Percentiles rank a stretch among this genome's conserved stretches.
phyloP scores from a whole-genome alignment of 64 coral and sea anemone genomes.

The Dendronephthya gigantea region DNA sequence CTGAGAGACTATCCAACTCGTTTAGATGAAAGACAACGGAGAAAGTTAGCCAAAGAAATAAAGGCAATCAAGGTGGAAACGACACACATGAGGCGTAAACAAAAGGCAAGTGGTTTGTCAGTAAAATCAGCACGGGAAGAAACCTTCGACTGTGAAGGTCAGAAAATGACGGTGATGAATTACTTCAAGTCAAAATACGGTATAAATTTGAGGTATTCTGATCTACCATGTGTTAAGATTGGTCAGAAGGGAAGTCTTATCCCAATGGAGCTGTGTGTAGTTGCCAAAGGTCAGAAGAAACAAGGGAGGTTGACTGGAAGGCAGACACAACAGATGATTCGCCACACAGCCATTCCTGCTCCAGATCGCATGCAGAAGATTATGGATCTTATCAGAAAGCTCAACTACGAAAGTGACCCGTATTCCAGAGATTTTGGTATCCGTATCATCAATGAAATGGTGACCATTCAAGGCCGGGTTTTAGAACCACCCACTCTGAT shows the following conservation, averaged over 20 bases:
- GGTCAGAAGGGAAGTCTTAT: not conserved
- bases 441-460: slow-evolving; percentile 59
- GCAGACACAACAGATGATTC: slow-evolving; percentile 2
- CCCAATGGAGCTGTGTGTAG: not conserved
- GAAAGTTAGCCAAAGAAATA: slow-evolving; percentile 25
- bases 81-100: slow-evolving; percentile 16
- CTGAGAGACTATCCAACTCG: not conserved
- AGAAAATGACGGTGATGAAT: slow-evolving; percentile 39
- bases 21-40: not conserved
- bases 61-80: slow-evolving; percentile 28
- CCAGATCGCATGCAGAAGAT: not conserved
- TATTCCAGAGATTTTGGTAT: slow-evolving; percentile 72
- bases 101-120: slow-evolving; percentile 50
- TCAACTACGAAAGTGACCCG: slow-evolving; percentile 52
- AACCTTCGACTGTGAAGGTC: slow-evolving; percentile 15
- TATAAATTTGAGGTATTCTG: slow-evolving; percentile 31
- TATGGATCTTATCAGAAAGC: slow-evolving; percentile 41
- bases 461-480: slow-evolving; percentile 60
- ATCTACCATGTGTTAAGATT: not conserved
- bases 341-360: not conserved
- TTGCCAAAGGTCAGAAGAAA: not conserved
- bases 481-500: slow-evolving; percentile 53
- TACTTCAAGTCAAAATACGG: slow-evolving; percentile 59
- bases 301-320: not conserved
- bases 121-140: slow-evolving; percentile 61